Base-by-base conservation (phyloP, 2,797 vertebrate species). In the Pygocentrus nattereri region DNA sequence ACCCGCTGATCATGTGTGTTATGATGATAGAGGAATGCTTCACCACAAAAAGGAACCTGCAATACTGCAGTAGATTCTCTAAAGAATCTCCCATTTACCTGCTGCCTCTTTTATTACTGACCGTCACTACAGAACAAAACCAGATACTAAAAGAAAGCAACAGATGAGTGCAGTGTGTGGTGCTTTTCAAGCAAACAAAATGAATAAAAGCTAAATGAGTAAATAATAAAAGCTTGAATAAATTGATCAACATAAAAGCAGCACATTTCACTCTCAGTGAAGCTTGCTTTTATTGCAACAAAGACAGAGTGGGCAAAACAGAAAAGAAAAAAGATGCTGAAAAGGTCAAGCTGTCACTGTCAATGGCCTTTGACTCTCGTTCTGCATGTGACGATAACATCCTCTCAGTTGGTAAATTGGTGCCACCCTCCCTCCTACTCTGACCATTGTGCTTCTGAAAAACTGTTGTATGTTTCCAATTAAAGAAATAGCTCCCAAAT, bases 281-380 rank as follows among this genome's bases (percentile, higher is more conserved):
- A 54, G 34, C 27, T 65, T 23, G 34, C 59, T 65, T 62, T 70
- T 62, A 79, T 15, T 38, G 74, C 41, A 72, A 52, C 78, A 77
- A 19, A 23, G 25, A 67, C 61, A 71, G 58, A 82, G 70, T 64
- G 69, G 11, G 31, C 38, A 58, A 78, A 72, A 72, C 38, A 38
- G 58, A 44, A 58, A 30, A 56, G 30, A 62, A 62, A 70, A 38
- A 78, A 68, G 58, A 81, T 82, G 68, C 68, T 81, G 78, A 81
- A 85, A 87, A 87, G 85, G 83, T 87, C 83, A 81, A 67, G 56
- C 78, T 84, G 82, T 80, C 80, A 80, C 78, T 64, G 54, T 78
- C 75, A 59, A n/a, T 87, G 83, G 47, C 75, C 85, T 81, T 77
- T 87, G 69, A 80, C 81, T 87, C 82, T 82, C 65, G 38, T 78